These are phyloP conservation scores for Ruditapes philippinarum DNA, from an alignment of 1,140 invertebrate species.

Conservation along the genomic window DNA sequence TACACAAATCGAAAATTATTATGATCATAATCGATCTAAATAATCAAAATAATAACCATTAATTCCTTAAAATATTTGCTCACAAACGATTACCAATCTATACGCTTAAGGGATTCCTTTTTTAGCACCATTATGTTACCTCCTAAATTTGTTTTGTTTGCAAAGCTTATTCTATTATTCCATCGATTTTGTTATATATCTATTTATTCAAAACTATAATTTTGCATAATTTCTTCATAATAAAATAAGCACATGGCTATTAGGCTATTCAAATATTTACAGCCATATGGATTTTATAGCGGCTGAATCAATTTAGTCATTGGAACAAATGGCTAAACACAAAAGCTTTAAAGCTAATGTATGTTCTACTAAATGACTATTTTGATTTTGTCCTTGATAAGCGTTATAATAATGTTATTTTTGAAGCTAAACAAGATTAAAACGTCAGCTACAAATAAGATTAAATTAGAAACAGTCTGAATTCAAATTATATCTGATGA, in stretches of 20 bases:
- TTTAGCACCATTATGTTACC: slow-evolving; percentile 41
- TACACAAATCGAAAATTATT: background rate
- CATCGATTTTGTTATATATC: slow-evolving; percentile 21
- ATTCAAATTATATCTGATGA: background rate
- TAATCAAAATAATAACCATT: slow-evolving; percentile 32
- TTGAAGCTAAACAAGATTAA: background rate
- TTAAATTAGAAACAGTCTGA: slow-evolving; percentile 32
- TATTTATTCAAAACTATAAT: slow-evolving; percentile 62
- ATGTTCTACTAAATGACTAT: slow-evolving; percentile 17
- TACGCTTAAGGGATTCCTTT: slow-evolving; percentile 39
- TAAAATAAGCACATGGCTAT: slow-evolving; percentile 51
- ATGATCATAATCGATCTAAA: slow-evolving; percentile 43
- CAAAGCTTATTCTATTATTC: slow-evolving; percentile 53
- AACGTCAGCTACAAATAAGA: slow-evolving; percentile 9
- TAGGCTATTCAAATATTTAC: slow-evolving; percentile 53
- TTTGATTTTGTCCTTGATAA: slow-evolving; percentile 31
- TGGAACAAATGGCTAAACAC: slow-evolving; percentile 45
- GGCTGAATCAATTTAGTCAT: slow-evolving; percentile 42
- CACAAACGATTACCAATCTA: slow-evolving; percentile 3
- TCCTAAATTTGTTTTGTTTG: slow-evolving; percentile 48
- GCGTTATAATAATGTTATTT: background rate
- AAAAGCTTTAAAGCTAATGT: slow-evolving; percentile 40
- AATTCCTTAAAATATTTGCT: slow-evolving; percentile 51
- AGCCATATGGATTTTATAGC: background rate
- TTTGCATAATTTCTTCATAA: slow-evolving; percentile 52